Evolutionary conservation across 2,797 vertebrate species (phyloP).

Genomic region (Dendrocincla fuliginosa): DNA sequence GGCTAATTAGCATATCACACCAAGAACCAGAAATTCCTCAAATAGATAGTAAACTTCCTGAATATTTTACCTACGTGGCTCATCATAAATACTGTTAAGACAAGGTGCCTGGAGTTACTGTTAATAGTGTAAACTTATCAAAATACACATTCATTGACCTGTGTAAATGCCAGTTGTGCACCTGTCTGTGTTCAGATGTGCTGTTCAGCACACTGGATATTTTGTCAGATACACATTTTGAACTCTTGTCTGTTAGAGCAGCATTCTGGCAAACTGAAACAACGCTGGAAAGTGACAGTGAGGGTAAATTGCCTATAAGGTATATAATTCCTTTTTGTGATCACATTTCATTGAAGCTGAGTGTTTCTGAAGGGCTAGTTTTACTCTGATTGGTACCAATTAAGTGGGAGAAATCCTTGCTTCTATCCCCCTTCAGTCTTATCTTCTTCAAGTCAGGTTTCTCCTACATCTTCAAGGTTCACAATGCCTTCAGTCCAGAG

Average conservation of each 20-base stretch:
- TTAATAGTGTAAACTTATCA: not conserved
- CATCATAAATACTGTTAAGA: not conserved
- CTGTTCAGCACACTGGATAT: not conserved
- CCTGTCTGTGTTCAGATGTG: not conserved
- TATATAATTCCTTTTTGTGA: not conserved
- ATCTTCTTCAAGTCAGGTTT: not conserved
- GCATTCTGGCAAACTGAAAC: not conserved
- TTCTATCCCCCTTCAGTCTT: not conserved
- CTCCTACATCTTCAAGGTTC: not conserved
- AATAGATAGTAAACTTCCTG: not conserved
- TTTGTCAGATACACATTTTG: not conserved
- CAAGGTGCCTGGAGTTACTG: not conserved
- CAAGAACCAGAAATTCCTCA: not conserved
- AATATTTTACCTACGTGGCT: not conserved
- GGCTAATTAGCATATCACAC: not conserved
- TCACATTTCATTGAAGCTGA: not conserved
- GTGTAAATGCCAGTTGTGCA: not conserved
- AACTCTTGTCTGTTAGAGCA: not conserved
- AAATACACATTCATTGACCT: not conserved
- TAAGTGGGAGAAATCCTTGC: not conserved
- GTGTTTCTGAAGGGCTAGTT: not conserved
- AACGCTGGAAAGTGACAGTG: fast-evolving
- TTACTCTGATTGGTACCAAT: not conserved
- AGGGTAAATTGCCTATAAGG: not conserved
- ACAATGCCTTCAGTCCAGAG: not conserved